Percentiles rank a stretch among this genome's conserved stretches.
phyloP scores from a whole-genome alignment of 2,113 vertebrate genomes.

The Caretta caretta region DNA sequence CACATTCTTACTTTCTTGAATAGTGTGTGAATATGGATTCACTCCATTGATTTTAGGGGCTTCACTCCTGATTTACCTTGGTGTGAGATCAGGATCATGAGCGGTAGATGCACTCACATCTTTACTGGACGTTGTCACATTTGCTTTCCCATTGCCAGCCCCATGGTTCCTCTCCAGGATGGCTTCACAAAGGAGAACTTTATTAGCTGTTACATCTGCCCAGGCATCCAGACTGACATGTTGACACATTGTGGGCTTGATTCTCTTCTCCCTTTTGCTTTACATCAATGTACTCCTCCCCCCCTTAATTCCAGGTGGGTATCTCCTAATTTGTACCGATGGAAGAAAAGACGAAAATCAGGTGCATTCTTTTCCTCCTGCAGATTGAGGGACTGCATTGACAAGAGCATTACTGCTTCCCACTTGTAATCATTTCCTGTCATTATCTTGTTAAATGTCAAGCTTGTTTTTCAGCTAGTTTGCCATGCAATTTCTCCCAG shows the following conservation, averaged over 20 bases:
- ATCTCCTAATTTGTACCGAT: not conserved
- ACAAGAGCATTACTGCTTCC: not conserved
- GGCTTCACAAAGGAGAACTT: accelerated
- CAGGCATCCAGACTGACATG: not conserved
- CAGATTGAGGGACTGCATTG: not conserved
- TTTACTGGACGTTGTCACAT: not conserved
- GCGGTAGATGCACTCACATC: not conserved
- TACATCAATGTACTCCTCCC: not conserved
- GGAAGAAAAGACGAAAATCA: not conserved
- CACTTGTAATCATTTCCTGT: not conserved
- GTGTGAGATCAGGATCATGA: not conserved
- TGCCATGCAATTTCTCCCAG: accelerated
- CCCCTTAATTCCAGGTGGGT: accelerated
- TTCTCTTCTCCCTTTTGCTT: not conserved
- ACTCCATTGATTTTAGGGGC: not conserved
- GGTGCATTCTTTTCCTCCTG: not conserved
- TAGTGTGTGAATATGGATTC: not conserved
- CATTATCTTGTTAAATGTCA: not conserved
- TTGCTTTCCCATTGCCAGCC: not conserved
- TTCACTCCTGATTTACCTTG: not conserved
- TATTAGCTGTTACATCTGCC: not conserved
- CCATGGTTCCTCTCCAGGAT: not conserved
- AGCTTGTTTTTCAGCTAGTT: not conserved
- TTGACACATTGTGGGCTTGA: not conserved
- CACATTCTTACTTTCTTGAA: no score